Base-by-base conservation (phyloP, 1,140 invertebrate genomes). In the Arion vulgaris region DNA sequence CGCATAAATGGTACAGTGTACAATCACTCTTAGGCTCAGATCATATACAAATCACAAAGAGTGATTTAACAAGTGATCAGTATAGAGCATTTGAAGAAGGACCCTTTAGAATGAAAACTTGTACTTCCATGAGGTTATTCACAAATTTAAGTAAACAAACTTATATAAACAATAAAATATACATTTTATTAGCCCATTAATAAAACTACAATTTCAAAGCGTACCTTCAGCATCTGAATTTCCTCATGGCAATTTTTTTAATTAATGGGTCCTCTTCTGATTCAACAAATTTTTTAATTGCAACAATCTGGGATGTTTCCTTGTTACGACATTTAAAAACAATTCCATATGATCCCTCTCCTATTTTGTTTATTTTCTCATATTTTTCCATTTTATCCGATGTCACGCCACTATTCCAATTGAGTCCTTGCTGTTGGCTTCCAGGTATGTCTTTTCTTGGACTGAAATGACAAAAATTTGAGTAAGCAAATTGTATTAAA, bases 261-360 rank as follows among this genome's bases (percentile, higher is more conserved):
- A 99, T 99, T 0, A 98, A 94, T 0, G 98, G 98, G 93, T 99
- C 98, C 88, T 99, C 98, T 93, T 99, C 98, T 19, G 98, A 98
- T 92, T 99, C 98, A 19, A 99, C 96, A 92, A 99, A 99, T 91
- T 99, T 98, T 93, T 99, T 99, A 36, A 99, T 98, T 19, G 98
- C 98, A 19, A 99, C 98, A 68, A 99, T 94, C 88, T 98, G 96
- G 7, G 97, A 97, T 0, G 96, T 99, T 88, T 99, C 98, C 86
- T 96, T 94, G 93, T 99, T 98, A 68, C 97, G 95, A 93, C 98
- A 99, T 92, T 99, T 99, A 94, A 99, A 99, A 75, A 99, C 98
- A 80, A 99, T 95, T 13, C 98, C 98, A 92, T 99, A 99, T 62
- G 97, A 98, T 78, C 98, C 98, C 94, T 99, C 98, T 83, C 98